Evolutionary conservation across 2,113 vertebrate genomes (phyloP).

Genomic region (Seriola aureovittata): DNA sequence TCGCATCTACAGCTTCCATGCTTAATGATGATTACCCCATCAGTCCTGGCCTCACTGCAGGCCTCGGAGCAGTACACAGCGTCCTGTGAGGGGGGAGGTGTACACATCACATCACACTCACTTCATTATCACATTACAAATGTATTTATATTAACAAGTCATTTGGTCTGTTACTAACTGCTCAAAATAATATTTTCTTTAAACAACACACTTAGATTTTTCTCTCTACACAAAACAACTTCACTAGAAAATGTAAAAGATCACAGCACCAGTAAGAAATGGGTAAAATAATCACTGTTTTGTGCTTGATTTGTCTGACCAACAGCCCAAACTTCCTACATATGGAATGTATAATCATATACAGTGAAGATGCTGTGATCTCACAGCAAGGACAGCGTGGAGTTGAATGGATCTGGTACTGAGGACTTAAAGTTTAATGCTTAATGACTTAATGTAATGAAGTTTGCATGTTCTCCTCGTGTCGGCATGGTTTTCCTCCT

Average conservation of each 20-base stretch:
- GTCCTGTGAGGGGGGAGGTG: not conserved
- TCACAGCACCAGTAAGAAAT: not conserved
- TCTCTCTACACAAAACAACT: not conserved
- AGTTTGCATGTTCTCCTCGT: too few species aligned
- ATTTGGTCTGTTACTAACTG: not conserved
- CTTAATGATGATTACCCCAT: slow-evolving; percentile 57
- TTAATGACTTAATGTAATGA: too few species aligned
- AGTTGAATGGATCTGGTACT: too few species aligned
- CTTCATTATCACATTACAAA: slow-evolving; percentile 18
- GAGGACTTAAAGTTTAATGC: too few species aligned
- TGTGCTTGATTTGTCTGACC: not conserved
- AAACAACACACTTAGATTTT: not conserved
- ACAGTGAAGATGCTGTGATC: not conserved
- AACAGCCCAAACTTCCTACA: not conserved
- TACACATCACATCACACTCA: slow-evolving; percentile 8
- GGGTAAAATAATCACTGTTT: not conserved
- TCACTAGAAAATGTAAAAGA: not conserved
- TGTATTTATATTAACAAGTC: not conserved
- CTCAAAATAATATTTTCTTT: not conserved
- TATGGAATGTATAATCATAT: not conserved
- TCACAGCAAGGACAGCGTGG: too few species aligned
- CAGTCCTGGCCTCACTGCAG: slow-evolving; percentile 29
- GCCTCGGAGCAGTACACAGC: slow-evolving; percentile 16
- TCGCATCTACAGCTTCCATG: slow-evolving; percentile 35
- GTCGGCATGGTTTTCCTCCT: too few species aligned